Percentiles rank a stretch among this genome's conserved stretches.
These are phyloP conservation scores for Lasioglossum pauxillum DNA, from an alignment of 2,888 invertebrate species.

Conservation along the genomic window DNA sequence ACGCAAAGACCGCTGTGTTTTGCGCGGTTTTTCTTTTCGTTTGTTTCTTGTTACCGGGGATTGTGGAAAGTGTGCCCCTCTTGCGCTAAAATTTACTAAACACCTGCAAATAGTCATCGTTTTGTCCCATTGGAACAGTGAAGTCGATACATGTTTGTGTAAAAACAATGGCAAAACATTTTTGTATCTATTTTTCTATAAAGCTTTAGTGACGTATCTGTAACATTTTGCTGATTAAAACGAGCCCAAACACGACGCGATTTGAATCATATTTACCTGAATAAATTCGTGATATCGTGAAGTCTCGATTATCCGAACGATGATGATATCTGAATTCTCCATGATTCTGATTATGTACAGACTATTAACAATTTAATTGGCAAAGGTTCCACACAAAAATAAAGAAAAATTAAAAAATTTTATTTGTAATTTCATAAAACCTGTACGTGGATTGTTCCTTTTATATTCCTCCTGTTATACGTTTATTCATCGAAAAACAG, in stretches of 20 bases:
- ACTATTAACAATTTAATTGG: not conserved
- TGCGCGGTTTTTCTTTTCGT: not conserved
- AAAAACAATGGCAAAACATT: not conserved
- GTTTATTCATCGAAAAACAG: not conserved
- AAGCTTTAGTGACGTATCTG: not conserved
- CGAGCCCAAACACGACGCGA: not conserved
- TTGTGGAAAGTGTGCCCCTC: not conserved
- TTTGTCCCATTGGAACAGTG: not conserved
- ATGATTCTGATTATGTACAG: too few relatives aligned
- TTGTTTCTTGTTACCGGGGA: not conserved
- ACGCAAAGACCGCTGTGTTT: slow-evolving; percentile 20
- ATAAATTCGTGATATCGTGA: not conserved
- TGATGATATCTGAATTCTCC: too few relatives aligned
- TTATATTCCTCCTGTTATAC: not conserved
- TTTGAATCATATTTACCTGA: not conserved
- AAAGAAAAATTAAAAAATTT: not conserved
- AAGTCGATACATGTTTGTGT: not conserved
- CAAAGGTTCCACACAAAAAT: not conserved
- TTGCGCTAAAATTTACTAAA: not conserved
- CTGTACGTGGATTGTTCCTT: not conserved
- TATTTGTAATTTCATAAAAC: too few relatives aligned
- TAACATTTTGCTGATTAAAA: not conserved
- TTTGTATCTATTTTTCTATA: too few relatives aligned
- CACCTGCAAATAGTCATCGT: not conserved
- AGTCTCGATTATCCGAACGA: too few relatives aligned